A percentile compares a stretch with the other conserved stretches of the same genome.
phyloP scores from a whole-genome alignment of 2,888 invertebrate genomes.

The Anorthoa munda region DNA sequence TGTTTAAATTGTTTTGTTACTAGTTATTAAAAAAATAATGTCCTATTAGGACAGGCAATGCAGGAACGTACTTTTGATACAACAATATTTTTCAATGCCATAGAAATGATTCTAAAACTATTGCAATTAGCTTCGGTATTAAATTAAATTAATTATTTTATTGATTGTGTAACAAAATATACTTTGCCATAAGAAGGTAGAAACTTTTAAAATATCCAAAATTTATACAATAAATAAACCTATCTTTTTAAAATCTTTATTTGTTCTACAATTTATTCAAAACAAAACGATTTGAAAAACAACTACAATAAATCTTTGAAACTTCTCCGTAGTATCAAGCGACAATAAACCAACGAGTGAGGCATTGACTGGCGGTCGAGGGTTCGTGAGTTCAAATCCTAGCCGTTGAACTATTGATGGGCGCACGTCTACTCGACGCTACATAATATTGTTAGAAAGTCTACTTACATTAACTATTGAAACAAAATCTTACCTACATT shows the following conservation, averaged over 20 bases:
- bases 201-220: not conserved
- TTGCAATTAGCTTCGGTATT: not conserved
- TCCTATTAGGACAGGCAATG: slow-evolving; percentile 32
- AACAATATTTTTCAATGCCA: not conserved
- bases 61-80: not conserved
- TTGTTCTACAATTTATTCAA: slow-evolving; percentile 11
- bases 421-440: slow-evolving; percentile 22
- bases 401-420: slow-evolving; percentile 61
- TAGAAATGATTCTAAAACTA: not conserved
- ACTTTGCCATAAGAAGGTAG: not conserved
- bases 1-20: not conserved
- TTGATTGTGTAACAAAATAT: not conserved
- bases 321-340: slow-evolving; percentile 38
- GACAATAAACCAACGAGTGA: slow-evolving; percentile 57
- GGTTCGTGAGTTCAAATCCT: slow-evolving; percentile 62
- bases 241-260: not conserved
- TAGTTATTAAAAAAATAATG: not conserved
- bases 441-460: slow-evolving; percentile 31
- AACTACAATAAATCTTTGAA: slow-evolving; percentile 38
- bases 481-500: not conserved
- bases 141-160: not conserved
- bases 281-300: slow-evolving; percentile 23
- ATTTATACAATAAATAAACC: not conserved
- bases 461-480: not conserved
- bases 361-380: slow-evolving; percentile 50